These are phyloP conservation scores for Euwallacea similis DNA, from an alignment of 1,140 invertebrate genomes.

Conservation along the genomic window DNA sequence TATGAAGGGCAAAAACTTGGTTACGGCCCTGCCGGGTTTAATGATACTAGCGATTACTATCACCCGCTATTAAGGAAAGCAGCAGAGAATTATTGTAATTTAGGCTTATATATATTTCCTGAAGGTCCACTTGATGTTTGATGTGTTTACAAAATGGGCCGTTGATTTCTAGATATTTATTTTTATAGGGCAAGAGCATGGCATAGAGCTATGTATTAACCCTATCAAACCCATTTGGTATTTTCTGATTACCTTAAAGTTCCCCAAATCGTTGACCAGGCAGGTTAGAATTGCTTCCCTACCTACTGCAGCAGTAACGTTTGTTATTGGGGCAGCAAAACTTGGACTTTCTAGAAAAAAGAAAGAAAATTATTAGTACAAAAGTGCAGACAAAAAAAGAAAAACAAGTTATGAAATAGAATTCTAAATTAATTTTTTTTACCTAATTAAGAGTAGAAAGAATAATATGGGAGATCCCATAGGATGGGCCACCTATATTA, in stretches of 20 bases:
- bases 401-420: too few species aligned
- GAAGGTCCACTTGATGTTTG: not conserved
- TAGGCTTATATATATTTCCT: conserved; percentile 4
- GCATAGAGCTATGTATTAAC: not conserved
- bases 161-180: conserved; percentile 6
- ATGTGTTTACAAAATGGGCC: conserved; percentile 2
- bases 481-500: too few species aligned
- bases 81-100: too few species aligned
- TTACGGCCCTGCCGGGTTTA: too few species aligned
- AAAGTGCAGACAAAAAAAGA: not conserved
- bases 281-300: conserved; percentile 74
- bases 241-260: conserved; percentile 65
- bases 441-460: not conserved
- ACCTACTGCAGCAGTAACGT: conserved; percentile 73
- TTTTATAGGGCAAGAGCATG: conserved; percentile 6
- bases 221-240: conserved; percentile 1
- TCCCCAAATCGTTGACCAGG: conserved; percentile 72
- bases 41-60: too few species aligned
- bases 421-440: not conserved
- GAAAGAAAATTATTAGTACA: not conserved
- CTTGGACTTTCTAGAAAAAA: conserved; percentile 67
- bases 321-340: conserved; percentile 71
- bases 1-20: too few species aligned
- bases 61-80: too few species aligned
- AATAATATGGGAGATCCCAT: not conserved